These are phyloP conservation scores for Terrapene triunguis DNA, from an alignment of 2,113 vertebrate genomes.

Conservation along the genomic window DNA sequence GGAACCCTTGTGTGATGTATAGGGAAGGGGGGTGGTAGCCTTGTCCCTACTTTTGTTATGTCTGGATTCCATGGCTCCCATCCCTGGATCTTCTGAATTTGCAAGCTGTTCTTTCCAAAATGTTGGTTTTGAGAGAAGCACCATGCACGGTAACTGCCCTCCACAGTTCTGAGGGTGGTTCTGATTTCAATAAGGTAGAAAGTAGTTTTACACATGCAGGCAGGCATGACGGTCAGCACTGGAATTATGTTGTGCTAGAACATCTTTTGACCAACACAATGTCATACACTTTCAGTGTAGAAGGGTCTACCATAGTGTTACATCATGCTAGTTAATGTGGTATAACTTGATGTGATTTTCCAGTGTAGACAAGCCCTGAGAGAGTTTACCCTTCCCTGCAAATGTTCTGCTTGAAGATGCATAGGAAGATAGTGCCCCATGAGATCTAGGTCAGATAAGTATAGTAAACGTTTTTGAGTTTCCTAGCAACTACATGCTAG, in stretches of 20 bases:
- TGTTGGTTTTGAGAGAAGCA: not conserved
- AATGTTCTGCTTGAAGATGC: not conserved
- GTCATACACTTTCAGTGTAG: not conserved
- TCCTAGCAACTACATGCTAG: not conserved
- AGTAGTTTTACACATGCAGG: not conserved
- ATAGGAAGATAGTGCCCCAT: not conserved
- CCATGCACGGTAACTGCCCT: not conserved
- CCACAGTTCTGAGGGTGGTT: not conserved
- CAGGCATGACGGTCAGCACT: not conserved
- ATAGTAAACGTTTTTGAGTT: not conserved
- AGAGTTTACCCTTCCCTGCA: not conserved
- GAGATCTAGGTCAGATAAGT: not conserved
- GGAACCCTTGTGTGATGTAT: not conserved
- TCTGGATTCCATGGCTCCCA: not conserved
- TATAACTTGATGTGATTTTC: not conserved
- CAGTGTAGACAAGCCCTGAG: not conserved
- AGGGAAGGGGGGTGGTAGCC: not conserved
- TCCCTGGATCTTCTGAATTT: not conserved
- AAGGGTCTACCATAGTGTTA: fast-evolving
- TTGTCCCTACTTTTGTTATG: not conserved
- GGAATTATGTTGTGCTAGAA: not conserved
- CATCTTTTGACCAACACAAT: fast-evolving
- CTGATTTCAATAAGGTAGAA: not conserved
- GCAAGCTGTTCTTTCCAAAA: not conserved
- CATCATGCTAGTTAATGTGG: not conserved